These are phyloP conservation scores for Ictalurus punctatus DNA, from an alignment of 2,113 vertebrate species.

Conservation along the genomic window DNA sequence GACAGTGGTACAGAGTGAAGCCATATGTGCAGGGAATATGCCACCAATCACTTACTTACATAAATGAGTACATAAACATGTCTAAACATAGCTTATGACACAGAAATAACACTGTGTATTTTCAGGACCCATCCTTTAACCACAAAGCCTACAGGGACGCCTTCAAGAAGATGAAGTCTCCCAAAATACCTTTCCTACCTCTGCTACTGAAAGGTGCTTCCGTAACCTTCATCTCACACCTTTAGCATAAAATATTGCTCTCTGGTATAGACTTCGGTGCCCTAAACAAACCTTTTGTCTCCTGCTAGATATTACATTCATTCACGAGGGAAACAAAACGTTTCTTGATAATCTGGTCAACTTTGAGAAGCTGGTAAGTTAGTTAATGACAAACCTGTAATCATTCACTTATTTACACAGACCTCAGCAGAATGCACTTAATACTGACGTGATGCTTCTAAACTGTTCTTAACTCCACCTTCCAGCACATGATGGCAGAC, in stretches of 20 bases:
- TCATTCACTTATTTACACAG: neutral
- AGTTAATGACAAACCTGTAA: conserved; percentile 55
- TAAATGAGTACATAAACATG: conserved; percentile 1
- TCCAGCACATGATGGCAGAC: conserved; percentile 94
- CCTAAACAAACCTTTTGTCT: conserved; percentile 19
- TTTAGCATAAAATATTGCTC: neutral
- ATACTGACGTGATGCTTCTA: neutral
- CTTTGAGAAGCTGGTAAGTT: conserved; percentile 96
- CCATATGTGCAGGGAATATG: neutral
- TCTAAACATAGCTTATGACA: neutral
- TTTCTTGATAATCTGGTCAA: conserved; percentile 97
- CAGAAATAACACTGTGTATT: conserved; percentile 61
- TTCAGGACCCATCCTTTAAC: conserved; percentile 94
- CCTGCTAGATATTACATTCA: conserved; percentile 90
- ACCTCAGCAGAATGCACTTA: neutral
- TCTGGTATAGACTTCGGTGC: too few species aligned
- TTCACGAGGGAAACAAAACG: conserved; percentile 97
- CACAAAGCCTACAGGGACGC: conserved; percentile 97
- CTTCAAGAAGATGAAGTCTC: conserved; percentile 98
- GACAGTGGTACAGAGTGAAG: conserved; percentile 26
- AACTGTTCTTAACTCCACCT: neutral
- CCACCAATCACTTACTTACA: neutral
- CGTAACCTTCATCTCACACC: neutral
- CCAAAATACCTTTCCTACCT: conserved; percentile 98
- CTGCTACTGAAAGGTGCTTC: conserved; percentile 91